Evolutionary conservation across 2,797 vertebrate genomes (phyloP).

Genomic region (Podargus strigoides): DNA sequence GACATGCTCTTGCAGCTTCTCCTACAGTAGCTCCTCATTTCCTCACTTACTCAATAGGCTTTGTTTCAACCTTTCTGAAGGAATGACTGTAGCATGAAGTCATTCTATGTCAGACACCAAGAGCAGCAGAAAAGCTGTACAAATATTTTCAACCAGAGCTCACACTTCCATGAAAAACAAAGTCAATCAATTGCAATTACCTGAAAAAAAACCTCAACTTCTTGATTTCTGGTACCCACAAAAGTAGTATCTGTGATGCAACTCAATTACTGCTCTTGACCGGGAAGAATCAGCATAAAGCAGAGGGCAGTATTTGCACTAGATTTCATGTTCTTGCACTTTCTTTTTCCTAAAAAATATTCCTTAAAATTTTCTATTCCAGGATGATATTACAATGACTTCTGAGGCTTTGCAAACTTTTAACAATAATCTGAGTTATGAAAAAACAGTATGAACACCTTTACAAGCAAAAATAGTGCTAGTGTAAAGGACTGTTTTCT

Average conservation of each 20-base stretch:
- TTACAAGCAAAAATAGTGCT: background rate
- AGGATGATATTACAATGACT: background rate
- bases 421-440: background rate
- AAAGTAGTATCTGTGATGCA: background rate
- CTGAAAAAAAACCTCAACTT: background rate
- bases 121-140: background rate
- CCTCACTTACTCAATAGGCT: background rate
- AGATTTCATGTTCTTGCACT: background rate
- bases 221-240: background rate
- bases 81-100: background rate
- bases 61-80: background rate
- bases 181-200: background rate
- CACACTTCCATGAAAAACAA: background rate
- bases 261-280: background rate
- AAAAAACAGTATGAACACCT: background rate
- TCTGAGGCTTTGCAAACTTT: background rate
- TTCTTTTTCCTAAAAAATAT: background rate
- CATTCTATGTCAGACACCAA: background rate
- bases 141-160: background rate
- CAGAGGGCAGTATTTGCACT: background rate
- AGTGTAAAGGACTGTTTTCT: background rate
- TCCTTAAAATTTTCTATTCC: background rate
- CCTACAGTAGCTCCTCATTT: background rate
- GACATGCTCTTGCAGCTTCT: background rate
- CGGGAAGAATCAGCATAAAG: background rate